These are phyloP conservation scores for Cydia pomonella DNA, from an alignment of 1,140 invertebrate genomes.

Conservation along the genomic window DNA sequence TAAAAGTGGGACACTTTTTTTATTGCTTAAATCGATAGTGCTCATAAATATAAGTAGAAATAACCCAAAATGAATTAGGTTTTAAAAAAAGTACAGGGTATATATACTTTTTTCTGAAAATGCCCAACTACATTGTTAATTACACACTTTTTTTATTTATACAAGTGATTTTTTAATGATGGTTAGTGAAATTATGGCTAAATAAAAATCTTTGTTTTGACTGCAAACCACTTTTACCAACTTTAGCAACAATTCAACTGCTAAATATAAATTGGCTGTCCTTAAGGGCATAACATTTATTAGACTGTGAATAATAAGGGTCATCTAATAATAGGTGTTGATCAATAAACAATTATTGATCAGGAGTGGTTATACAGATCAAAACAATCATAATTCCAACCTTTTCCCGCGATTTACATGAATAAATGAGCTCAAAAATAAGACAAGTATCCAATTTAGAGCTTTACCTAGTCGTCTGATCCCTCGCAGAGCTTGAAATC, in stretches of 20 bases:
- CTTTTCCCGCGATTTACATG: not conserved
- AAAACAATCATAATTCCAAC: constrained; percentile 18
- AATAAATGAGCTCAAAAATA: not conserved
- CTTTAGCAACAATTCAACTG: not conserved
- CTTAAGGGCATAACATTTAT: not conserved
- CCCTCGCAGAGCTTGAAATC: not conserved
- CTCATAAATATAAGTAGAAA: too few species aligned
- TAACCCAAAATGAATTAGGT: too few species aligned
- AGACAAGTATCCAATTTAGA: not conserved
- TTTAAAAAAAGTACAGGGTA: too few species aligned
- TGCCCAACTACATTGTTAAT: too few species aligned
- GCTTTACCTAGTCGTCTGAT: not conserved
- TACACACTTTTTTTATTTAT: too few species aligned
- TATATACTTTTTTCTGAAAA: too few species aligned
- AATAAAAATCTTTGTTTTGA: too few species aligned
- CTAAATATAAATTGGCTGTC: not conserved
- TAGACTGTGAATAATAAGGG: not conserved
- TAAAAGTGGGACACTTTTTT: too few species aligned
- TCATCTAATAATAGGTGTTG: constrained; percentile 23
- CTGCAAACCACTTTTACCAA: too few species aligned
- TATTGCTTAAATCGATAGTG: too few species aligned
- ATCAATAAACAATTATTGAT: constrained; percentile 33
- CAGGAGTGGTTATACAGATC: not conserved
- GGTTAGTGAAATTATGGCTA: too few species aligned
- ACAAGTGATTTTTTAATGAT: too few species aligned